Evolutionary conservation across 2,797 vertebrate species (phyloP).

Genomic region (Petrocephalus schoutedeni): DNA sequence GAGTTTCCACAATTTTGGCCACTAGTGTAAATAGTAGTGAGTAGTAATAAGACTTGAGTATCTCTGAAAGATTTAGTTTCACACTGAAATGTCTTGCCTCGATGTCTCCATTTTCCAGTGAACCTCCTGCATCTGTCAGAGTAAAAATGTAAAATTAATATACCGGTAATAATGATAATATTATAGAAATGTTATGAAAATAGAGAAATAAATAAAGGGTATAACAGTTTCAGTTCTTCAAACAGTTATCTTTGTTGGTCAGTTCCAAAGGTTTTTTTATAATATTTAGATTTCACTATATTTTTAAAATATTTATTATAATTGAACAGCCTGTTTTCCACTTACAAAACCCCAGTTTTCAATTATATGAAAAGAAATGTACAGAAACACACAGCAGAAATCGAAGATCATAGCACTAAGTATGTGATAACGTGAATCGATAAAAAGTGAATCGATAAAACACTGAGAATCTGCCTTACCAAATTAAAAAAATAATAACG

Average conservation of each 20-base stretch:
- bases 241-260: not conserved
- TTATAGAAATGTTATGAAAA: not conserved
- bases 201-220: not conserved
- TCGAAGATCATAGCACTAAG: not conserved
- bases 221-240: not conserved
- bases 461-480: not conserved
- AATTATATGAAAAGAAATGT: not conserved
- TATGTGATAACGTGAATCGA: not conserved
- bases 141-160: not conserved
- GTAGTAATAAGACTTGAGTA: not conserved
- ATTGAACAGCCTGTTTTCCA: not conserved
- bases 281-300: not conserved
- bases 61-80: not conserved
- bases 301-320: not conserved
- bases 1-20: no score
- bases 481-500: no score
- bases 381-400: not conserved
- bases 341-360: not conserved
- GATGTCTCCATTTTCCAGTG: constrained; percentile 77
- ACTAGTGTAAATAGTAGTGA: not conserved
- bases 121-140: constrained; percentile 76
- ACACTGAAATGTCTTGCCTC: constrained; percentile 66
- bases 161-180: not conserved
- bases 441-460: not conserved
- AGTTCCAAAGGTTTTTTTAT: not conserved